A percentile compares a stretch with the other conserved stretches of the same genome.
phyloP scores from a whole-genome alignment of 2,797 vertebrate genomes.

The Parambassis ranga region DNA sequence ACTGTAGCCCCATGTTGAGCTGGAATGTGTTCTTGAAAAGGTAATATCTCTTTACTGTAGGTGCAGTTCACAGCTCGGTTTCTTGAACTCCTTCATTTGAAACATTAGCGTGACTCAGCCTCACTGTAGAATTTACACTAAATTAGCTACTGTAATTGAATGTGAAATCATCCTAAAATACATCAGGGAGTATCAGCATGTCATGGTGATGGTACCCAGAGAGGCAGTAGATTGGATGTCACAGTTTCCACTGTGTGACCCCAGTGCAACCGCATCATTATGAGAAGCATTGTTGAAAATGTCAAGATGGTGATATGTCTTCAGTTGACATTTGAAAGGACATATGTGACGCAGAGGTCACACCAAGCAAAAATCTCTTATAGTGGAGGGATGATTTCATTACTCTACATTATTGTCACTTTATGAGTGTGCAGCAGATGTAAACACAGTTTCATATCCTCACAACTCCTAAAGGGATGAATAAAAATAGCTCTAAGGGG shows the following conservation, averaged over 20 bases:
- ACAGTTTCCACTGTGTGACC: conserved; percentile 22
- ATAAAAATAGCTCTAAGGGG: not conserved
- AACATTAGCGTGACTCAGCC: not conserved
- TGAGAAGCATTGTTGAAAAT: conserved; percentile 41
- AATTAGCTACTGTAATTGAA: conserved; percentile 29
- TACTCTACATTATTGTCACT: not conserved
- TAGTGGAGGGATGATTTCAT: conserved; percentile 6
- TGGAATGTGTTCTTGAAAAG: conserved; percentile 38
- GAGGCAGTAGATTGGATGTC: conserved; percentile 3
- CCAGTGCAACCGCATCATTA: conserved; percentile 4
- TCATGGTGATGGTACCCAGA: conserved; percentile 3
- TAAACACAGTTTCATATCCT: conserved; percentile 7
- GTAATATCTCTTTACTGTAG: conserved; percentile 25
- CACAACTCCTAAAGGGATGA: conserved; percentile 4
- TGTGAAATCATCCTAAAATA: conserved; percentile 18
- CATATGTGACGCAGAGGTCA: not conserved
- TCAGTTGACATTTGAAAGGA: conserved; percentile 54
- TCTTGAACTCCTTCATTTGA: conserved; percentile 14
- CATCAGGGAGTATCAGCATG: conserved; percentile 2
- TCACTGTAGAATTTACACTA: conserved; percentile 2
- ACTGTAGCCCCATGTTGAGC: conserved; percentile 21
- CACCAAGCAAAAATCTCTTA: conserved; percentile 9
- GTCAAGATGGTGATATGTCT: conserved; percentile 30
- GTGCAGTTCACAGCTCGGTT: conserved; percentile 1
- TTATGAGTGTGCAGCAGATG: not conserved